Base-by-base conservation (phyloP, 2,797 vertebrate genomes). In the Enteromius thamalakanensis region DNA sequence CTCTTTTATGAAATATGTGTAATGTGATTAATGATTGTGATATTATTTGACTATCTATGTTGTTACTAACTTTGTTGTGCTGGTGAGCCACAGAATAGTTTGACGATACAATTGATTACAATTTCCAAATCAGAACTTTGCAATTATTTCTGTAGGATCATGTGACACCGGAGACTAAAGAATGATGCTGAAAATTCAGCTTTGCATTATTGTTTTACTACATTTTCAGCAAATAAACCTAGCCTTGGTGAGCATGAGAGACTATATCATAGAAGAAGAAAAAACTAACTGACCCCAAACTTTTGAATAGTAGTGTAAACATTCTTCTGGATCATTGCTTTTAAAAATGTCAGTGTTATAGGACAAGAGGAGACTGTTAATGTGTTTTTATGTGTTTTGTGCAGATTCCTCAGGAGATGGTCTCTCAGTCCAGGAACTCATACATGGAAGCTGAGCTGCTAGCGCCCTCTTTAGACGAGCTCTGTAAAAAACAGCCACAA, bases 321-420 rank as follows among this genome's bases (percentile, higher is more conserved):
- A 32, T 64, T 64, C 26, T 7, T 26, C 26, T 64, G 26, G 14
- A 64, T 17, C 14, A 15, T 32, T 32, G 3, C 14, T 64, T 32
- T 64, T 64, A 17, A 32, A 64, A 64, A 64, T 64, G 3, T 19
- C 4, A 11, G 9, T 32, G 15, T 51, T 72, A 11, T 26, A 51
- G 47, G 26, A 60, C 21, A 76, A 42, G 34, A 76, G 53, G 37
- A 60, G 14, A 17, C 1, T 21, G 29, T 32, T 49, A 6, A 79
- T 12, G 14, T 68, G 34, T 47, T 74, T 14, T 42, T 42, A 34
- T 37, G 19, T 55, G 71, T 68, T 51, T 37, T 37, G 15, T 62
- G 2, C 88, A 99, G 98, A 95, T 99, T 84, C 97, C 98, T 0
- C 96, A 96, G 0, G 97, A 99, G 89, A 96, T 98, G 95, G 91